Evolutionary conservation across 2,888 invertebrate species (phyloP).

Genomic region (Himalopsyche tibetana): DNA sequence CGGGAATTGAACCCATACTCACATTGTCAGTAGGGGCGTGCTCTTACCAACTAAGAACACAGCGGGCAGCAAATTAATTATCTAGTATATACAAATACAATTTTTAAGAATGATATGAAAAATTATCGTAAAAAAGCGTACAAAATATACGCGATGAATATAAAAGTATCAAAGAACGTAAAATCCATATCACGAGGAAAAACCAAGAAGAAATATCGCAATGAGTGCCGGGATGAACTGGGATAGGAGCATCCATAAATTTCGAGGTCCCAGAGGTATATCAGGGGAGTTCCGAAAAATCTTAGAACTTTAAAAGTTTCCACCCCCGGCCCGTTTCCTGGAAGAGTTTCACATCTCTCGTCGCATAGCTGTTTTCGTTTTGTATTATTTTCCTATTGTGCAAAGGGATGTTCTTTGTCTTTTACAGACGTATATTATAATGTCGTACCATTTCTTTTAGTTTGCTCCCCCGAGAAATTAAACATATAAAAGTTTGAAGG

Average conservation of each 20-base stretch:
- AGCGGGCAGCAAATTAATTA: no score
- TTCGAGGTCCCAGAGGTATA: slow-evolving; percentile 6
- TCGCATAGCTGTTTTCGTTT: not conserved
- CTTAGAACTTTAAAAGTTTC: slow-evolving; percentile 1
- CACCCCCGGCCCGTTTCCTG: not conserved
- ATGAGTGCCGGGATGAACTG: not conserved
- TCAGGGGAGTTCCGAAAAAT: slow-evolving; percentile 22
- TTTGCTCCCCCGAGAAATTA: slow-evolving; percentile 26
- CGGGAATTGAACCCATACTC: no score
- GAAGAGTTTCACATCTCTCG: slow-evolving; percentile 11
- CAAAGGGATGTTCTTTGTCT: slow-evolving; percentile 10
- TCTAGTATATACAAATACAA: no score
- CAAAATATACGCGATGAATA: no score
- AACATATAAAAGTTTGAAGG: not conserved
- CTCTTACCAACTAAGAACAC: no score
- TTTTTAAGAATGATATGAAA: no score
- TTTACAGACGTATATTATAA: not conserved
- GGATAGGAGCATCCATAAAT: slow-evolving; percentile 14
- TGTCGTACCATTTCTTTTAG: not conserved
- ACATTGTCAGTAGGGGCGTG: no score
- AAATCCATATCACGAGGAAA: not conserved
- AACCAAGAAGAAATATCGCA: not conserved
- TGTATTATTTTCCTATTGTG: slow-evolving; percentile 9
- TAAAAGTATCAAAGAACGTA: no score
- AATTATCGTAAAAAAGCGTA: no score